Percentiles rank a stretch among this genome's conserved stretches.
Evolutionary conservation across 2,797 vertebrate genomes (phyloP).

Genomic region (Pangasius sanitwongsei): DNA sequence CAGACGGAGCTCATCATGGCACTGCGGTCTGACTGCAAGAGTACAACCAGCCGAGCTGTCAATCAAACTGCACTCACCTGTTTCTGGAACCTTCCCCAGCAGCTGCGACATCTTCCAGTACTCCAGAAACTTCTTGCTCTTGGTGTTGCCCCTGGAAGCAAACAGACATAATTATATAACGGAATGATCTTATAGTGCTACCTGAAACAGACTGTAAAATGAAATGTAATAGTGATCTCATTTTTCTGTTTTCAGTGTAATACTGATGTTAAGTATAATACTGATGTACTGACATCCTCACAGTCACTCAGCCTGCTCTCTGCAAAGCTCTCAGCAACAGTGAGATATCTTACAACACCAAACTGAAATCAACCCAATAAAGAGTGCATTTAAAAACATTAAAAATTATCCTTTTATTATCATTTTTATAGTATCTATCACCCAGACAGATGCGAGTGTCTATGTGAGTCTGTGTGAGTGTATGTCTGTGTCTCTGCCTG

Average conservation of each 20-base stretch:
- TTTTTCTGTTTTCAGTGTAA: background rate
- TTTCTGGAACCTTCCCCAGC: conserved; percentile 80
- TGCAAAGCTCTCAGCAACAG: background rate
- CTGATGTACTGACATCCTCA: background rate
- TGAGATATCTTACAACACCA: background rate
- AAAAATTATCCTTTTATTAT: background rate
- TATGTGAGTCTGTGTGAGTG: background rate
- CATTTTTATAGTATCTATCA: background rate
- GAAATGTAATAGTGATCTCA: background rate
- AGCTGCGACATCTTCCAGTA: conserved; percentile 73
- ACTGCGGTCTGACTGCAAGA: background rate
- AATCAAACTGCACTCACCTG: conserved; percentile 73
- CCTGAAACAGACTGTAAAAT: background rate
- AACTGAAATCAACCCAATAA: background rate
- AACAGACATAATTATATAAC: background rate
- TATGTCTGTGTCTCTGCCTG: background rate
- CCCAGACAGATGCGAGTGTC: background rate
- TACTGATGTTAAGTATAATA: background rate
- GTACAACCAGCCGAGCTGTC: conserved; percentile 21
- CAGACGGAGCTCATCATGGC: background rate
- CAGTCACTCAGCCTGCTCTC: background rate
- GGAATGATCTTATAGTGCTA: background rate
- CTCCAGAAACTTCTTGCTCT: conserved; percentile 67
- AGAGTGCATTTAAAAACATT: background rate
- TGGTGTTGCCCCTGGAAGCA: conserved; percentile 64